Conservation (phyloP, 2,113 vertebrate genomes). For the Eolophus roseicapilla region DNA sequence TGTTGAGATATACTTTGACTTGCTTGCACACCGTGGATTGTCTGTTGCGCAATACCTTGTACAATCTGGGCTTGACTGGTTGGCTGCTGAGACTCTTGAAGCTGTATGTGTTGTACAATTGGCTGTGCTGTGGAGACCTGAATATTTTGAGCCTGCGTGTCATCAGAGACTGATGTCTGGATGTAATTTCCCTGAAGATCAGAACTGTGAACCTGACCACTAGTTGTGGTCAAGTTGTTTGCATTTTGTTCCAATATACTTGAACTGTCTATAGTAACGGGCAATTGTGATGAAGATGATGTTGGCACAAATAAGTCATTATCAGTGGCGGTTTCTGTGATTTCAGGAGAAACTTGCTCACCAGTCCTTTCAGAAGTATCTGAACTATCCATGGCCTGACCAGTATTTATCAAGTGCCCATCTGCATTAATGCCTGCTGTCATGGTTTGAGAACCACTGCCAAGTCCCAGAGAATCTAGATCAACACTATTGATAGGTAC, state of each 20-base stretch:
- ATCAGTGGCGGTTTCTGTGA: slow-evolving; percentile 87
- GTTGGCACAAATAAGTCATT: slow-evolving; percentile 97
- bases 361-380: slow-evolving; percentile 89
- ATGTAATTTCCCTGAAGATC: slow-evolving; percentile 91
- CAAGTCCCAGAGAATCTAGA: slow-evolving; percentile 95
- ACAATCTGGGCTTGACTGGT: slow-evolving; percentile 91
- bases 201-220: slow-evolving; percentile 84
- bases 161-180: slow-evolving; percentile 84
- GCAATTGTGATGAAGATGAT: slow-evolving; percentile 89
- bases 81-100: slow-evolving; percentile 90
- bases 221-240: slow-evolving; percentile 79
- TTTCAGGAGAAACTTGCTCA: slow-evolving; percentile 88
- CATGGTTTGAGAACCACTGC: slow-evolving; percentile 94
- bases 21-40: slow-evolving; percentile 82
- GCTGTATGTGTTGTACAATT: slow-evolving; percentile 89
- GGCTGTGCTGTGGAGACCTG: slow-evolving; percentile 89
- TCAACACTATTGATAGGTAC: slow-evolving; percentile 98
- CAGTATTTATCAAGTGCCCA: slow-evolving; percentile 92
- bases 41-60: slow-evolving; percentile 88
- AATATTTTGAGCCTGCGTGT: slow-evolving; percentile 88
- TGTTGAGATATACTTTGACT: slow-evolving; percentile 85
- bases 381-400: slow-evolving; percentile 87
- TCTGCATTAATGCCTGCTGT: slow-evolving; percentile 95
- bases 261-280: slow-evolving; percentile 86
- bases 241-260: slow-evolving; percentile 89